Base-by-base conservation (phyloP, 2,888 invertebrate genomes). In the Dexiosoma caninum region DNA sequence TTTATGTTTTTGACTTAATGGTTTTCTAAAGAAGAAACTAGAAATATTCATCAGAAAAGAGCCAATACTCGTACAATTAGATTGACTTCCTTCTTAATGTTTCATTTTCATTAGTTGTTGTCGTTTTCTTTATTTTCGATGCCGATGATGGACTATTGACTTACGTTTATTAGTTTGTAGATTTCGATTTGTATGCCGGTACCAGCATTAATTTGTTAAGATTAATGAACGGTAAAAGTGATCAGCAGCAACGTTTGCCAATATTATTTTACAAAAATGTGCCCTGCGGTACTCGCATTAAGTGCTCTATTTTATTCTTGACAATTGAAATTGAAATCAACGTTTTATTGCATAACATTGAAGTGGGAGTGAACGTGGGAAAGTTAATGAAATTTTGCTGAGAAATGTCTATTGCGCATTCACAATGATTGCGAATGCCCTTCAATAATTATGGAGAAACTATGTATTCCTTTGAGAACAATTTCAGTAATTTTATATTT, bases 341-440 rank as follows among this genome's bases (percentile, higher is more conserved):
- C 9, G 23, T 57, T 51, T 51, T 44, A 44, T 69, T 76, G 51
- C 49, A 35, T 62, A 67, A 64, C 14, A 51, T 30, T 53, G 35
- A 74, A 75, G 74, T 79, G 74, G 78, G 78, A 69, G 78, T 70
- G 70, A 70, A 46, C 70, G 79, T 79, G 79, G 75, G 79, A 79
- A 79, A 42, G 6, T 59, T 19, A 8, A 16, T n/a, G 21, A 5
- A n/a, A 44, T 57, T 69, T 53, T 19, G 9, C 5, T 16, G 5
- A n/a, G 1, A 30, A 23, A n/a, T n/a, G n/a, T n/a, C n/a, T n/a
- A n/a, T n/a, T n/a, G n/a, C n/a, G n/a, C n/a, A n/a, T n/a, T n/a
- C n/a, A n/a, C n/a, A n/a, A n/a, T n/a, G n/a, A n/a, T n/a, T n/a
- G n/a, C n/a, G n/a, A n/a, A n/a, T n/a, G n/a, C n/a, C n/a, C n/a